Evolutionary conservation across 30 jellyfish, hydroid and myxozoan species (phyloP), one percentile per base, ranked within the genome.

Genomic region (Mastigias papua): DNA sequence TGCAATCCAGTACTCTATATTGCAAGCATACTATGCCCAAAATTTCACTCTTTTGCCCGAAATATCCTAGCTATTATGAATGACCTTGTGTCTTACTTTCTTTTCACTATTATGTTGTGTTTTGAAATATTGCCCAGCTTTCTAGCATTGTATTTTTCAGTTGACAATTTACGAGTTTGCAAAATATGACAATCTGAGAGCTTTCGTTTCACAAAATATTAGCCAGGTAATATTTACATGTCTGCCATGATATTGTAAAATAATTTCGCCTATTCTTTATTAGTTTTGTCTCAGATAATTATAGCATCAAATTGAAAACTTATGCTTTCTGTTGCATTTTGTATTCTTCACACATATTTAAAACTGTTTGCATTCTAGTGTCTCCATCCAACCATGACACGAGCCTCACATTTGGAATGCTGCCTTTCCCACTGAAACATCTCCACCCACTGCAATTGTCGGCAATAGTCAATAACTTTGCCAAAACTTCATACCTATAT

Each of bases 131-230:
- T n/a, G n/a, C n/a, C n/a, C n/a, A n/a, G n/a, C n/a, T n/a, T n/a
- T n/a, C n/a, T n/a, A n/a, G 34, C 34, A 6, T 61, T 42, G 7
- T 42, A 15, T 42, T 42, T 74, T 74, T n/a, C 61, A 88, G 96
- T 62, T 88, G 20, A 76, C 87, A 16, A 69, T 88, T 25, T 46
- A 88, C 69, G 60, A 77, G 1, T 88, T 88, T 79, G 49, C 50
- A 27, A 73, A 49, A 19, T 46, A 0, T 29, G 89, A 69, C 48
- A 88, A 88, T 79, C 58, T 88, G 37, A 78, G 37, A 81, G 78
- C 88, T 64, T 88, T 88, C 28, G 34, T 88, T 34, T 49, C 96
- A 19, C 91, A 77, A 48, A 88, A 88, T 35, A 28, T 78, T 35
- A 77, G 79, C 15, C 95, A 74, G 78, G 95, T 86, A 63, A 34